A percentile compares a stretch with the other conserved stretches of the same genome.
phyloP scores from a whole-genome alignment of 2,797 vertebrate species.

The Sebastes miniatus region DNA sequence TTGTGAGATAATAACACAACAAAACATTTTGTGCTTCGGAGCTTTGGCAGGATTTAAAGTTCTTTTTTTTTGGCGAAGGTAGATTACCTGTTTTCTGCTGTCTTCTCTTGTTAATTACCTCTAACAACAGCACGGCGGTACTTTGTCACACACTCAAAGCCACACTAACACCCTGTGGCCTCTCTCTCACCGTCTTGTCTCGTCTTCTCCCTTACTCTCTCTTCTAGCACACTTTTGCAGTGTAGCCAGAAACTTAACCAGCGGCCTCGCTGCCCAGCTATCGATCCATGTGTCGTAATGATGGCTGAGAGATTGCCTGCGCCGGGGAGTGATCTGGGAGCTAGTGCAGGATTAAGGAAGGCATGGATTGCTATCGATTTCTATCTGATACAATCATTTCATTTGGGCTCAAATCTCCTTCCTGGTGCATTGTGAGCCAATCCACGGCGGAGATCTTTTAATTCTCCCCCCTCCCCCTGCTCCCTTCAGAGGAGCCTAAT shows the following conservation, averaged over 20 bases:
- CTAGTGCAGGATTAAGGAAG: slow-evolving; percentile 82
- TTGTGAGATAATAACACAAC: slow-evolving; percentile 62
- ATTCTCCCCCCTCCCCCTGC: slow-evolving; percentile 56
- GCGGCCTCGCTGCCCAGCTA: slow-evolving; percentile 61
- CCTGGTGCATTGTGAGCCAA: slow-evolving; percentile 71
- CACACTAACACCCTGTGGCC: slow-evolving; percentile 43
- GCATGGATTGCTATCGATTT: slow-evolving; percentile 86
- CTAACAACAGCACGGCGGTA: slow-evolving; percentile 51
- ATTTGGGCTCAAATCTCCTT: slow-evolving; percentile 83
- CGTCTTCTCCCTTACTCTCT: slow-evolving; percentile 32
- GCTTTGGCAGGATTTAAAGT: slow-evolving; percentile 56
- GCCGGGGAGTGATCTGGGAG: slow-evolving; percentile 77
- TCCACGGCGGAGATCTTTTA: slow-evolving; percentile 77
- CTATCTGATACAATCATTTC: slow-evolving; percentile 88
- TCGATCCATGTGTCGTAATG: slow-evolving; percentile 80
- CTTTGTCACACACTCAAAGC: slow-evolving; percentile 63
- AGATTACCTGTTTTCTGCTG: slow-evolving; percentile 56
- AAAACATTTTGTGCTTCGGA: slow-evolving; percentile 54
- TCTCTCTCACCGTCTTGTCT: slow-evolving; percentile 60
- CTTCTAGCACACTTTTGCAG: slow-evolving; percentile 53
- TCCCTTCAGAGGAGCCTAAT: slow-evolving; percentile 51
- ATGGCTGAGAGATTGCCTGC: slow-evolving; percentile 84
- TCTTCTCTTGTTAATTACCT: slow-evolving; percentile 74
- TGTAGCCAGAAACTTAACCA: slow-evolving; percentile 71
- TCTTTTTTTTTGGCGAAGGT: slow-evolving; percentile 3